Percentiles rank a stretch among this genome's conserved stretches.
Conservation (phyloP, 2,797 vertebrate genomes). For the Poecilia gillii region DNA sequence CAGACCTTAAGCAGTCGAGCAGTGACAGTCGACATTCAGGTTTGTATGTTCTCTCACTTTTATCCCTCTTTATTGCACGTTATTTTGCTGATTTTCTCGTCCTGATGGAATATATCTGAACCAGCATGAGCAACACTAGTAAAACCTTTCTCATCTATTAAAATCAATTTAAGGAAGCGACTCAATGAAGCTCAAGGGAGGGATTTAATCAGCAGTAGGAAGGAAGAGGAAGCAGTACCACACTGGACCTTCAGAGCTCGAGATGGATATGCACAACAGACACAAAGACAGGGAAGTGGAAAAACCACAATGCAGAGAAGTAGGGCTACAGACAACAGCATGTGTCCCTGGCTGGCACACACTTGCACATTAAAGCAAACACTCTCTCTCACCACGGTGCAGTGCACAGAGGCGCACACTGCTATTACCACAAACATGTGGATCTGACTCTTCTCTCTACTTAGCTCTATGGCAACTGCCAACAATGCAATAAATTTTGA, state of each 20-base stretch:
- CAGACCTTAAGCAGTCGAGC: constrained; percentile 42
- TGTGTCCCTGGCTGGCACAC: neutral
- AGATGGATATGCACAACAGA: constrained; percentile 34
- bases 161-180: constrained; percentile 52
- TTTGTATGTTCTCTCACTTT: constrained; percentile 19
- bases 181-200: constrained; percentile 41
- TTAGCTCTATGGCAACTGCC: constrained; percentile 20
- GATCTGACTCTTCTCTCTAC: constrained; percentile 3
- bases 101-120: constrained; percentile 34
- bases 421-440: constrained; percentile 7
- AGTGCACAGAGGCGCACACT: constrained; percentile 5
- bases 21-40: constrained; percentile 23
- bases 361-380: constrained; percentile 5
- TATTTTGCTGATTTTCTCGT: constrained; percentile 25
- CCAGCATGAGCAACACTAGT: constrained; percentile 2
- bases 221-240: constrained; percentile 18
- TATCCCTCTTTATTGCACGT: neutral
- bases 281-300: constrained; percentile 28
- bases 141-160: constrained; percentile 31
- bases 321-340: neutral
- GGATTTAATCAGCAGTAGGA: constrained; percentile 50
- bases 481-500: constrained; percentile 9
- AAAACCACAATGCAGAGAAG: neutral
- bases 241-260: constrained; percentile 8
- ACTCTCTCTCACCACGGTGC: neutral